Conservation (phyloP, 92 coral and sea anemone species). For the Desmophyllum pertusum region DNA sequence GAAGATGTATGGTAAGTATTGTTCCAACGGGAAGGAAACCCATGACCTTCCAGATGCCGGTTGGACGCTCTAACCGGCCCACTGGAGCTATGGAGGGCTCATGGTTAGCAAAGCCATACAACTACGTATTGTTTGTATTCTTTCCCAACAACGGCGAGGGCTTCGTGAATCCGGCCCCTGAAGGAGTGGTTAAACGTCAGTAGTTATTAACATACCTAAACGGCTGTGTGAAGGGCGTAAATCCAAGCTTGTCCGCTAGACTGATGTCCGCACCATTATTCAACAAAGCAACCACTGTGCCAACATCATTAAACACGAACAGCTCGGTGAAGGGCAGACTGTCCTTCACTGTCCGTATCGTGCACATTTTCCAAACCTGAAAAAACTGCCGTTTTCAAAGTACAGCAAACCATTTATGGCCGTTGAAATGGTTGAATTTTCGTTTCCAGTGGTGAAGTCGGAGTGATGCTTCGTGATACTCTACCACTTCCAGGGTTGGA, state of each 20-base stretch:
- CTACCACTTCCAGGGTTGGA: constrained; percentile 16
- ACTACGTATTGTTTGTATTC: no score
- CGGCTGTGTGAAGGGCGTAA: constrained; percentile 68
- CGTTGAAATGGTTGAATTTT: background rate
- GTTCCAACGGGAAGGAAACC: no score
- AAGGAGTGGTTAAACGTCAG: no score
- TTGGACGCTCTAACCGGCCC: no score
- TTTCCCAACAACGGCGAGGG: no score
- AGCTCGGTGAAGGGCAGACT: constrained; percentile 61
- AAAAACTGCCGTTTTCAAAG: background rate
- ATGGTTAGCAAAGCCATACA: no score
- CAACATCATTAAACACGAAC: constrained; percentile 44
- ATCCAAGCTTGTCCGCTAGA: constrained; percentile 28
- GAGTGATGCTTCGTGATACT: background rate
- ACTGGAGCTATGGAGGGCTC: no score
- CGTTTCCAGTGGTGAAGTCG: background rate
- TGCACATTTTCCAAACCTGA: constrained; percentile 7
- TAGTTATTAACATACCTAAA: constrained; percentile 39
- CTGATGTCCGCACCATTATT: constrained; percentile 64
- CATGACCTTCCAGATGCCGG: no score
- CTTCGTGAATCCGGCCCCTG: no score
- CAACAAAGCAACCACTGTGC: constrained; percentile 40
- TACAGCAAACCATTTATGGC: background rate
- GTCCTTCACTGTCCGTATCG: constrained; percentile 30
- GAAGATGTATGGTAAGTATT: no score